Conservation (phyloP, 2,888 invertebrate species). For the Clivina fossor region DNA sequence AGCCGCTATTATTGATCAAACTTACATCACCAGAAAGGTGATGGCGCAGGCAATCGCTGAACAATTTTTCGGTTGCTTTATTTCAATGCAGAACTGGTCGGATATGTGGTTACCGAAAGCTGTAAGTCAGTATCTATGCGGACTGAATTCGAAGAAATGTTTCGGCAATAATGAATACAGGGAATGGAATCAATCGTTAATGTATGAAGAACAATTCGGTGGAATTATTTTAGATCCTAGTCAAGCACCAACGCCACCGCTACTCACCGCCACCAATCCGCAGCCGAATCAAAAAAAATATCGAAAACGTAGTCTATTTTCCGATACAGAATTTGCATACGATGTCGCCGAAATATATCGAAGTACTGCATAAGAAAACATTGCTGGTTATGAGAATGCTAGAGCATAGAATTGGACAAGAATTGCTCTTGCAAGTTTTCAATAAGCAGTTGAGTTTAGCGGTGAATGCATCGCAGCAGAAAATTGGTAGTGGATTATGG, state of each 20-base stretch:
- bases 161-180: conserved; percentile 98
- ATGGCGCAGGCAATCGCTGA: conserved; percentile 97
- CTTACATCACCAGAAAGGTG: conserved; percentile 80
- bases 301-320: conserved; percentile 82
- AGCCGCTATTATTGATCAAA: conserved; percentile 87
- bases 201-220: conserved; percentile 76
- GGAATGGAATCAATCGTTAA: conserved; percentile 77
- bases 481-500: conserved; percentile 85
- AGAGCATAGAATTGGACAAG: conserved; percentile 93
- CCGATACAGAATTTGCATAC: conserved; percentile 88
- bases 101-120: conserved; percentile 96
- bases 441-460: conserved; percentile 96
- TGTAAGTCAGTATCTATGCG: conserved; percentile 87
- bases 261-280: conserved; percentile 59
- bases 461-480: conserved; percentile 82
- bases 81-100: conserved; percentile 95
- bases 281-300: conserved; percentile 61
- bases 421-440: conserved; percentile 90
- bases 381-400: conserved; percentile 94
- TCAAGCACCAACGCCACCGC: conserved; percentile 76
- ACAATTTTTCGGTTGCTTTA: conserved; percentile 98
- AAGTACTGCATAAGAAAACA: conserved; percentile 89
- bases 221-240: conserved; percentile 87
- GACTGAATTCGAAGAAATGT: conserved; percentile 91
- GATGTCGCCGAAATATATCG: conserved; percentile 89